Evolutionary conservation across 2,797 vertebrate species (phyloP).

Genomic region (Menidia menidia): DNA sequence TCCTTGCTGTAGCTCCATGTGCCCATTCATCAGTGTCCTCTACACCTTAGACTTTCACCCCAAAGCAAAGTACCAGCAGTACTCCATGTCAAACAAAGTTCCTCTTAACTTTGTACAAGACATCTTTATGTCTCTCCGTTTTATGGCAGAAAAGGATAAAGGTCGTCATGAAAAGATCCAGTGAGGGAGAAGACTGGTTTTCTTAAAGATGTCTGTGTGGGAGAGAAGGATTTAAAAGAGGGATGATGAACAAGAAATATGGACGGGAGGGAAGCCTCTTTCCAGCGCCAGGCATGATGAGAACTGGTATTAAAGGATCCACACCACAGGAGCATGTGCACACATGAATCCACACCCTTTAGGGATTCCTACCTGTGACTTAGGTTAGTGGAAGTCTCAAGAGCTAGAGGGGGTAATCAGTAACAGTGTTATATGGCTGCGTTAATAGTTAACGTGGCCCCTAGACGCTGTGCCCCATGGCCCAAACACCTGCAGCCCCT

Average conservation of each 20-base stretch:
- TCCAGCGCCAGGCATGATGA: conserved; percentile 32
- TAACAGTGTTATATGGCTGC: conserved; percentile 82
- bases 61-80: conserved; percentile 47
- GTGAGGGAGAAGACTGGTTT: conserved; percentile 15
- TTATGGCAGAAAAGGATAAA: conserved; percentile 69
- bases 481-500: conserved; percentile 75
- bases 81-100: conserved; percentile 46
- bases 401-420: conserved; percentile 81
- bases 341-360: conserved; percentile 61
- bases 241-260: conserved; percentile 57
- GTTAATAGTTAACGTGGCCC: conserved; percentile 84
- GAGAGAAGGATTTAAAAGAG: conserved; percentile 42
- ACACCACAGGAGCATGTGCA: conserved; percentile 25
- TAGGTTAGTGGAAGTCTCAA: conserved; percentile 75
- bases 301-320: conserved; percentile 34
- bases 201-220: conserved; percentile 28
- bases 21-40: conserved; percentile 49
- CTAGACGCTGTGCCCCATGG: conserved; percentile 72
- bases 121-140: conserved; percentile 53
- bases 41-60: conserved; percentile 70
- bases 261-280: conserved; percentile 37
- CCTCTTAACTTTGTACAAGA: conserved; percentile 55
- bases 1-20: conserved; percentile 23
- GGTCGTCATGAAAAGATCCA: conserved; percentile 47
- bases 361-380: conserved; percentile 75